phyloP scores from a whole-genome alignment of 2,888 invertebrate species.

The Dynastes tityus region DNA sequence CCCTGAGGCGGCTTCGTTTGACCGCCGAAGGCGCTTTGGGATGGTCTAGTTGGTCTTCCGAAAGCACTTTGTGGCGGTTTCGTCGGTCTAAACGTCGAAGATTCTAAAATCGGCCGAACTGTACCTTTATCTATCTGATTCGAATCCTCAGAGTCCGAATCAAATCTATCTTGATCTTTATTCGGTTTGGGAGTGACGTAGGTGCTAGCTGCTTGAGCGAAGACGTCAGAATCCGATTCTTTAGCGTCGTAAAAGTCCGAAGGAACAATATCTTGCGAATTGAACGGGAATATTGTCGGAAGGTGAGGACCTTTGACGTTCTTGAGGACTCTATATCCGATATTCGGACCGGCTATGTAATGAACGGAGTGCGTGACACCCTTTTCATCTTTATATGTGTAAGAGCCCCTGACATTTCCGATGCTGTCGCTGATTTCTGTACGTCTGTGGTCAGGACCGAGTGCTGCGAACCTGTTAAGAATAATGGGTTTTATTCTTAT shows the following conservation, averaged over 20 bases:
- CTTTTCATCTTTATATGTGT: conserved; percentile 85
- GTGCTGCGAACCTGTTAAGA: conserved; percentile 78
- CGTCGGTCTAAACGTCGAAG: background rate
- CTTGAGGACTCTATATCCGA: conserved; percentile 83
- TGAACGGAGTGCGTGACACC: conserved; percentile 84
- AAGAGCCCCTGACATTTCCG: conserved; percentile 83
- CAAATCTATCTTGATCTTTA: conserved; percentile 31
- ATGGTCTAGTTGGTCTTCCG: background rate
- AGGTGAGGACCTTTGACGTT: conserved; percentile 80
- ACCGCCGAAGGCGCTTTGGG: too few species aligned
- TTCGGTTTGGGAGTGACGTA: conserved; percentile 46
- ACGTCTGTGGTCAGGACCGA: conserved; percentile 84
- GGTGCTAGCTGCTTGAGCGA: conserved; percentile 74
- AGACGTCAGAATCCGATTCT: conserved; percentile 58
- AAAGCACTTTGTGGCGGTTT: conserved; percentile 1
- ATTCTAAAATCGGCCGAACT: conserved; percentile 15
- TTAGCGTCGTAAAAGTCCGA: conserved; percentile 65
- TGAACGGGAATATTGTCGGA: conserved; percentile 74
- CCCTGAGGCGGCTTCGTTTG: too few species aligned
- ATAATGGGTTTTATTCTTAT: too few species aligned
- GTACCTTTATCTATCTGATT: conserved; percentile 47
- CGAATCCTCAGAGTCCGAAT: conserved; percentile 21
- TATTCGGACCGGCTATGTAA: conserved; percentile 86
- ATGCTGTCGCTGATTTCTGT: conserved; percentile 82
- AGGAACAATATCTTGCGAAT: conserved; percentile 72